A percentile compares a stretch with the other conserved stretches of the same genome.
Evolutionary conservation across 2,888 invertebrate genomes (phyloP).

Genomic region (Mesorhabditis belari): DNA sequence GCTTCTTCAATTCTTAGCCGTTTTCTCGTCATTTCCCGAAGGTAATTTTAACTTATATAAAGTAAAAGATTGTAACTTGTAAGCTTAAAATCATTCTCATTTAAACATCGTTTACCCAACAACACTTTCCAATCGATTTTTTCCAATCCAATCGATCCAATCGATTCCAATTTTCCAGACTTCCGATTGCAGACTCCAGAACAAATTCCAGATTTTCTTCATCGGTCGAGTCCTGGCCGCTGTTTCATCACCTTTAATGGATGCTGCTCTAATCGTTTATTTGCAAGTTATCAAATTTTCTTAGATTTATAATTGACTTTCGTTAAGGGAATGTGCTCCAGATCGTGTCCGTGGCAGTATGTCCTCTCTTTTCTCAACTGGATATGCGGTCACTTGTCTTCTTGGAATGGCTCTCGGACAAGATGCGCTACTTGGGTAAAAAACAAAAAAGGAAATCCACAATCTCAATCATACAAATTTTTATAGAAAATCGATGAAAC

Average conservation of each 20-base stretch:
- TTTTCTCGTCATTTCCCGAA: neutral
- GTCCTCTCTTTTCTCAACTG: constrained; percentile 43
- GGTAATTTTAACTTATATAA: too few relatives aligned
- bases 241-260: constrained; percentile 46
- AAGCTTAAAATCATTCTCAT: too few relatives aligned
- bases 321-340: constrained; percentile 47
- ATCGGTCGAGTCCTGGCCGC: constrained; percentile 41
- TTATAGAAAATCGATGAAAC: too few relatives aligned
- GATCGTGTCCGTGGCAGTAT: constrained; percentile 42
- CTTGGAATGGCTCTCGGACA: constrained; percentile 46
- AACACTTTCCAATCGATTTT: too few relatives aligned
- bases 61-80: too few relatives aligned
- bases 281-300: constrained; percentile 40
- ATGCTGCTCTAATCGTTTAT: constrained; percentile 45
- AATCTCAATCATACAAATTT: too few relatives aligned
- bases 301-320: too few relatives aligned
- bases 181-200: too few relatives aligned
- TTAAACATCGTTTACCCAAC: too few relatives aligned
- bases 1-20: neutral
- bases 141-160: too few relatives aligned
- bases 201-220: neutral
- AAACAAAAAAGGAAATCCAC: neutral
- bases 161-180: too few relatives aligned
- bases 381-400: constrained; percentile 42
- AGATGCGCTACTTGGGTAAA: constrained; percentile 27